phyloP scores from a whole-genome alignment of 2,797 vertebrate genomes.

The Huso huso region DNA sequence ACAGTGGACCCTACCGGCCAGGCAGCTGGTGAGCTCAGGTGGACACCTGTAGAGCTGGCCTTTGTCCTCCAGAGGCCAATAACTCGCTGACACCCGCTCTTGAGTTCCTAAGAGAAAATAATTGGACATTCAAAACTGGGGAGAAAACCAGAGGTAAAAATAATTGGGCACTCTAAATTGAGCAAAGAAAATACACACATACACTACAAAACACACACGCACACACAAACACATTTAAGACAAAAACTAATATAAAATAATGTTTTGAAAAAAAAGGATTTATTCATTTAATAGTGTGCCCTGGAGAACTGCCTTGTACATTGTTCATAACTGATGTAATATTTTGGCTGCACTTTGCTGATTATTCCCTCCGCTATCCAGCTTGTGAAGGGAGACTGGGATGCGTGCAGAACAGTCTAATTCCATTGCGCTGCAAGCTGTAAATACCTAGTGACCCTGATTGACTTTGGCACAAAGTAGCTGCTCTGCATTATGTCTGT shows the following conservation, averaged over 20 bases:
- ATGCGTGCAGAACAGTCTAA: not conserved
- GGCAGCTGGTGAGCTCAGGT: no score
- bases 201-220: slow-evolving; percentile 5
- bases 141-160: no score
- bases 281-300: not conserved
- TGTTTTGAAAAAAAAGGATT: not conserved
- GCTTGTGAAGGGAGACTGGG: not conserved
- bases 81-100: no score
- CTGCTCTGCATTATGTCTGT: not conserved
- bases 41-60: no score
- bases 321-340: not conserved
- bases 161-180: no score
- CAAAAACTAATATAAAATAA: slow-evolving; percentile 6
- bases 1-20: no score
- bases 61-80: no score
- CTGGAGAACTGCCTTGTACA: not conserved
- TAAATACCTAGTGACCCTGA: not conserved
- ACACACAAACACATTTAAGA: slow-evolving; percentile 17
- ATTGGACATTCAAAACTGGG: no score
- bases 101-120: no score
- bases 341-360: not conserved
- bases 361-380: not conserved
- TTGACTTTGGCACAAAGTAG: not conserved
- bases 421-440: no score
- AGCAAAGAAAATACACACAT: slow-evolving; percentile 3